Evolutionary conservation across 2,888 invertebrate species (phyloP), one percentile per base, ranked within the genome.

Genomic region (Notodonta dromedarius): DNA sequence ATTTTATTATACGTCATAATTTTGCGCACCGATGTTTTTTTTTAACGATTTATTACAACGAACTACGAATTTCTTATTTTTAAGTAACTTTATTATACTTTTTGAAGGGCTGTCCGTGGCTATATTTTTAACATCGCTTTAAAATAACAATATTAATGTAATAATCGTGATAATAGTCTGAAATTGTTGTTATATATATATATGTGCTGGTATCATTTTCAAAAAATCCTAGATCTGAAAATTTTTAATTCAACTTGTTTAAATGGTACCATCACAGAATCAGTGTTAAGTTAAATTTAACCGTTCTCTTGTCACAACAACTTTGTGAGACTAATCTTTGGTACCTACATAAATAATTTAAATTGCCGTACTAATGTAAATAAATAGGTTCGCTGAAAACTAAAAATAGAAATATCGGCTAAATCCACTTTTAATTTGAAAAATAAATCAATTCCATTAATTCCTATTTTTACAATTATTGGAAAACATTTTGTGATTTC

Each of bases 291-390:
- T 50, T 50, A 50, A 64, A 59, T 65, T 66, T 69, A 68, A 60
- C 61, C 42, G 57, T 54, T 72, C 57, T 57, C 59, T 63, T 65
- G 57, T 66, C 66, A 55, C 52, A 56, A 60, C 62, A 55, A 59
- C 53, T 57, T 66, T 62, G 67, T 71, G 66, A 70, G 61, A 69
- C 74, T 71, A 72, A 64, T 61, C 57, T 63, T 73, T 74, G 70
- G 74, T 77, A 74, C 70, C 72, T 69, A 74, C 66, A 61, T 72
- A 71, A 35, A 74, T 71, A 66, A 67, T 73, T 75, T 72, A 66
- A 65, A 73, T 46, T 77, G 67, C 78, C 63, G 59, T 76, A 85
- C 83, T 86, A 84, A 87, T 87, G 80, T 84, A 85, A 78, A 87
- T 81, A 83, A 60, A 62, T 65, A 66, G 61, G 65, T 57, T 60